These are phyloP conservation scores for Aethes cnicana DNA, from an alignment of 2,888 invertebrate genomes.

Conservation along the genomic window DNA sequence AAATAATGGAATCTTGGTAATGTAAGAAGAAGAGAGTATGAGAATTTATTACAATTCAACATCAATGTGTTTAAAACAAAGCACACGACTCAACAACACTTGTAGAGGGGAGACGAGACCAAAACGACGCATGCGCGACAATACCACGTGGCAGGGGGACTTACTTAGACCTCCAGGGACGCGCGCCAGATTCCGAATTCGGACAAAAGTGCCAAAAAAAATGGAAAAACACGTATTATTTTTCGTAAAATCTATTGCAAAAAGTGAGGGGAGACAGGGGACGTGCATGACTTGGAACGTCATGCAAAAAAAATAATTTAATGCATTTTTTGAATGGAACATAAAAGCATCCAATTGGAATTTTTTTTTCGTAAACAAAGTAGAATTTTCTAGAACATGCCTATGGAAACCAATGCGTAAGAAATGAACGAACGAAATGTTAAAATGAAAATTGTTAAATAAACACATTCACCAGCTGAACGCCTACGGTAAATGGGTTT, in stretches of 20 bases:
- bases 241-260: conserved; percentile 40
- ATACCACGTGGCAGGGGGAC: conserved; percentile 45
- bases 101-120: conserved; percentile 14
- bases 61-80: conserved; percentile 20
- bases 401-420: conserved; percentile 37
- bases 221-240: conserved; percentile 73
- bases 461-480: conserved; percentile 48
- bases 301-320: conserved; percentile 44
- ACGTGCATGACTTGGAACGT: conserved; percentile 50
- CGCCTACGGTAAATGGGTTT: conserved; percentile 49
- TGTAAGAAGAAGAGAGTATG: too few species aligned
- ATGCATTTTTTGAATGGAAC: conserved; percentile 36
- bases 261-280: conserved; percentile 38
- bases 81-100: conserved; percentile 10
- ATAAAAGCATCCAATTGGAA: conserved; percentile 41
- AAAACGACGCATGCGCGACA: conserved; percentile 44
- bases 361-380: conserved; percentile 39
- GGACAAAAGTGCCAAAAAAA: conserved; percentile 73
- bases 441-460: conserved; percentile 25
- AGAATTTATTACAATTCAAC: background rate
- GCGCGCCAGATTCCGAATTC: conserved; percentile 76
- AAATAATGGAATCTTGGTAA: too few species aligned
- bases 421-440: too few species aligned
- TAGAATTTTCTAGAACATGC: conserved; percentile 46
- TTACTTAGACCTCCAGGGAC: conserved; percentile 80